Base-by-base conservation (phyloP, 2,888 invertebrate genomes). In the Polydrusus pterygomalis region DNA sequence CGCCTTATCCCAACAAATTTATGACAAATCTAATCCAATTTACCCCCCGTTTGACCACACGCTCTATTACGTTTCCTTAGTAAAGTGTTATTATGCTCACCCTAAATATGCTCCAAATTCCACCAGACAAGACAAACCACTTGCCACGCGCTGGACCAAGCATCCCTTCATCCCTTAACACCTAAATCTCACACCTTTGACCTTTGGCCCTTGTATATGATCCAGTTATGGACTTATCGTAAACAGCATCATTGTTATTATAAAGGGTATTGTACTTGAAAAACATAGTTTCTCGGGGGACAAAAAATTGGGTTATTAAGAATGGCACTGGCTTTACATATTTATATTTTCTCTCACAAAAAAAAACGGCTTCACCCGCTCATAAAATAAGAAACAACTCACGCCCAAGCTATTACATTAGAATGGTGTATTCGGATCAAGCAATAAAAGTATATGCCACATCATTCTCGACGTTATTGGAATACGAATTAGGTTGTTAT, bases 381-480 rank as follows among this genome's bases (percentile, higher is more conserved):
- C 63, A 74, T 70, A 64, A 64, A 69, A 63, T 74, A 68, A 54
- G 63, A 83, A 84, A 84, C 60, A 45, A 54, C 84, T 83, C 86
- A 85, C 86, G 85, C 86, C 85, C 83, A 79, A 81, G 77, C 78
- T 79, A 79, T 83, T 83, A 60, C 79, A 78, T 78, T 80, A 80
- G 79, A 82, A 80, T 85, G 86, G 85, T 85, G 86, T 86, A 85
- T 87, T 86, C 86, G 84, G 87, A 87, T 87, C 87, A 87, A 86
- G 87, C 85, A 86, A 87, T 87, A 87, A 87, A 87, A 87, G 83
- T 83, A 85, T 83, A 86, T 86, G 86, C 84, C 85, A 86, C 86
- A 86, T 86, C 86, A 87, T 86, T 84, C 84, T 79, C 82, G 79
- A 82, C 84, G 85, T 83, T 82, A 83, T 84, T 85, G 84, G 87